Percentiles rank a stretch among this genome's conserved stretches.
These are phyloP conservation scores for Turritopsis dohrnii DNA, from an alignment of 30 jellyfish, hydroid and myxozoan genomes.

Conservation along the genomic window DNA sequence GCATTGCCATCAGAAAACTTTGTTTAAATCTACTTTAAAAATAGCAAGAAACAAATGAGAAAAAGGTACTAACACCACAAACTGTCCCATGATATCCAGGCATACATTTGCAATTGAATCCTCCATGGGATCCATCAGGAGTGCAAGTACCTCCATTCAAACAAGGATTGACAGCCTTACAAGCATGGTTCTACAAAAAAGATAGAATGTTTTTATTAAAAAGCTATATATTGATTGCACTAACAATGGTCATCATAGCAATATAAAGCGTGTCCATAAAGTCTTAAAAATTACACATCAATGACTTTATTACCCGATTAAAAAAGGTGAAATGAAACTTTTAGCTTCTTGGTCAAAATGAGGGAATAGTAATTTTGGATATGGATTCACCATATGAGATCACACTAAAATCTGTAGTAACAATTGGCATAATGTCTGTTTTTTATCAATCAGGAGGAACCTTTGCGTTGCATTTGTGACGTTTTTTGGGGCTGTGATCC, in stretches of 20 bases:
- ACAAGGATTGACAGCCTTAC: constrained; percentile 21
- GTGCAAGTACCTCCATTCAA: constrained; percentile 15
- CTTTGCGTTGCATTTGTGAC: too few species aligned
- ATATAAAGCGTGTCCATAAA: neutral
- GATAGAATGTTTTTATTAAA: neutral
- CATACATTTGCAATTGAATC: constrained; percentile 10
- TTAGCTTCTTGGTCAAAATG: too few species aligned
- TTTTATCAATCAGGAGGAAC: too few species aligned
- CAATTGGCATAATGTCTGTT: too few species aligned
- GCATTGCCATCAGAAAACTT: neutral
- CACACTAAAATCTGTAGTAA: too few species aligned
- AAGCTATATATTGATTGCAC: neutral
- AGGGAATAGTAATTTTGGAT: too few species aligned
- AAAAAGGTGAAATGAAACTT: too few species aligned
- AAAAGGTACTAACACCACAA: constrained; percentile 12
- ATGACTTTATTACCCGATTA: too few species aligned
- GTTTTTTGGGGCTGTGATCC: too few species aligned
- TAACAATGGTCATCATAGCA: neutral
- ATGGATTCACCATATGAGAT: too few species aligned
- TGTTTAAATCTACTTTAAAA: neutral
- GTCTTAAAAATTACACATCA: too few species aligned
- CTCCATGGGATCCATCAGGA: constrained; percentile 13
- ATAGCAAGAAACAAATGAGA: neutral
- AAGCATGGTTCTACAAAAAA: neutral
- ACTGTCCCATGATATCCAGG: constrained; percentile 13